Percentiles rank a stretch among this genome's conserved stretches.
These are phyloP conservation scores for Hemicrepidius hirtus DNA, from an alignment of 2,888 invertebrate species.

Conservation along the genomic window DNA sequence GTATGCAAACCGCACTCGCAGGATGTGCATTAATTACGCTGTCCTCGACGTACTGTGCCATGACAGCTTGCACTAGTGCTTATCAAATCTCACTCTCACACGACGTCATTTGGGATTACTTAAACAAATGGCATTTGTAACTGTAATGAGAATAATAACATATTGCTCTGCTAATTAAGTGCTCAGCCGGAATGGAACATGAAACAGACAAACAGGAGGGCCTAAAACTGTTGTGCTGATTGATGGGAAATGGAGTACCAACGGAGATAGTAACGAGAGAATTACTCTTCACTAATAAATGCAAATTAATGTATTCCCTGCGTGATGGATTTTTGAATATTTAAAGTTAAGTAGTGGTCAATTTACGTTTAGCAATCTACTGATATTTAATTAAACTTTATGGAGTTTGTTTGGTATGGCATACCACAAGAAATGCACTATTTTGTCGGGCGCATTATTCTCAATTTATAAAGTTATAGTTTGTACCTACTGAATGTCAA, in stretches of 20 bases:
- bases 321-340: neutral
- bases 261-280: neutral
- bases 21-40: constrained; percentile 56
- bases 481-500: too few species aligned
- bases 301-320: neutral
- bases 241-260: constrained; percentile 13
- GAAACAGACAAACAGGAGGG: constrained; percentile 31
- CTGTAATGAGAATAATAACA: constrained; percentile 56
- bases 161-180: constrained; percentile 48
- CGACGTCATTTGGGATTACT: constrained; percentile 45
- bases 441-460: too few species aligned
- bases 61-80: constrained; percentile 56
- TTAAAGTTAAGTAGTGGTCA: too few species aligned
- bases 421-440: neutral
- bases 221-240: constrained; percentile 32
- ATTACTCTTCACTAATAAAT: constrained; percentile 17
- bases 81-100: constrained; percentile 55
- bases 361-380: too few species aligned
- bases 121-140: constrained; percentile 48
- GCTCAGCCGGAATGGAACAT: constrained; percentile 22
- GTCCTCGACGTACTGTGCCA: constrained; percentile 55
- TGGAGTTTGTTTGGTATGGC: neutral
- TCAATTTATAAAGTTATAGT: too few species aligned
- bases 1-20: constrained; percentile 36
- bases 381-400: too few species aligned